Evolutionary conservation across 53 echinoderm and acorn worm species (phyloP).

Genomic region (Crossaster papposus): DNA sequence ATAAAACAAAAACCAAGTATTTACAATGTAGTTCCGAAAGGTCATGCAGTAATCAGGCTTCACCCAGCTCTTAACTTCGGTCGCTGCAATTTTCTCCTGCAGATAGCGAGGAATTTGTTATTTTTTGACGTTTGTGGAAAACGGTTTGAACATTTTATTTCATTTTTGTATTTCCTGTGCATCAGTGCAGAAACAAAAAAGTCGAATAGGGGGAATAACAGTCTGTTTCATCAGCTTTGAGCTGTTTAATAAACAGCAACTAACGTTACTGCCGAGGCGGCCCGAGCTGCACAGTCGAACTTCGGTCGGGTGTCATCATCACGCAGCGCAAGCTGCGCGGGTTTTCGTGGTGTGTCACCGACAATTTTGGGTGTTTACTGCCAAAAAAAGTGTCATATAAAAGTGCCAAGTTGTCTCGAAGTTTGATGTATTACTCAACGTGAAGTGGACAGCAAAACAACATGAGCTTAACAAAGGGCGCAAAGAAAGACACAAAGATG

Average conservation of each 20-base stretch:
- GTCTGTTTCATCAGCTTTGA: conserved; percentile 8
- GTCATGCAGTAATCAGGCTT: conserved; percentile 37
- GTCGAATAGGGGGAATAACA: neutral
- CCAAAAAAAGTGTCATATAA: too few species aligned
- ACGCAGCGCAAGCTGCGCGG: neutral
- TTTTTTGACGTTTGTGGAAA: conserved; percentile 12
- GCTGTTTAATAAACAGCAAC: conserved; percentile 20
- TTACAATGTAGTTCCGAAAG: conserved; percentile 38
- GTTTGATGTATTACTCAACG: conserved; percentile 67
- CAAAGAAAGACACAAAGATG: conserved; percentile 94
- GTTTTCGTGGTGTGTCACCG: conserved; percentile 48
- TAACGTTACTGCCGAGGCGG: too few species aligned
- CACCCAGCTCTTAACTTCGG: conserved; percentile 37
- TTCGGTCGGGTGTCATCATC: neutral
- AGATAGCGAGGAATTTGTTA: conserved; percentile 45
- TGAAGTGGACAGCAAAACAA: conserved; percentile 67
- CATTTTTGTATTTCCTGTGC: neutral
- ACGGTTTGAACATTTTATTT: neutral
- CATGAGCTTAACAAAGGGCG: conserved; percentile 51
- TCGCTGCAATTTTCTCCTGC: neutral
- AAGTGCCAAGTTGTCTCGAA: conserved; percentile 15
- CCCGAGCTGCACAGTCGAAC: conserved; percentile 1
- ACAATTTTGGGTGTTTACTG: conserved; percentile 57
- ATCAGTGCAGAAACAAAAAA: neutral
- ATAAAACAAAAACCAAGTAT: neutral